Conservation (phyloP, 2,113 vertebrate species). For the Urocynchramus pylzowi region DNA sequence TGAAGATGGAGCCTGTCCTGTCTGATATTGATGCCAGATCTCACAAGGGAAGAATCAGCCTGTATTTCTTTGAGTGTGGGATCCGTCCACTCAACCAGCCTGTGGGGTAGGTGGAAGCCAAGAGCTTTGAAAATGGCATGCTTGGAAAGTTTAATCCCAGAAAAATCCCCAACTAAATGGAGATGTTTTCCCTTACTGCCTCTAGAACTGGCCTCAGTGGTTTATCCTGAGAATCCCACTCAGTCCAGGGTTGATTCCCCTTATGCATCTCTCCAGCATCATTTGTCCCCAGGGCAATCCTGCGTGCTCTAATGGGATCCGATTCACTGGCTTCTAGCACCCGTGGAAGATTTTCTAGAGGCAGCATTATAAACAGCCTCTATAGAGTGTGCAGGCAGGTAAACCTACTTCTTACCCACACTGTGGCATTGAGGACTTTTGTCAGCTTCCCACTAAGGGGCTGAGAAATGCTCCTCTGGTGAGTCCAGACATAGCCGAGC, state of each 20-base stretch:
- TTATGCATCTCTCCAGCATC: accelerated
- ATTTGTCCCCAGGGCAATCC: neutral
- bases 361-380: accelerated
- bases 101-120: neutral
- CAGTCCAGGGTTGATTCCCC: neutral
- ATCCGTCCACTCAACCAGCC: neutral
- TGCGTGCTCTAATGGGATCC: neutral
- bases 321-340: neutral
- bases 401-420: neutral
- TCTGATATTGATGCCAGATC: neutral
- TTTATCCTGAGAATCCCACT: neutral
- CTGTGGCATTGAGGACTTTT: neutral
- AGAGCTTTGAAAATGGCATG: neutral
- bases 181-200: neutral
- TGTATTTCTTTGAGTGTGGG: neutral
- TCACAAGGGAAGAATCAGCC: neutral
- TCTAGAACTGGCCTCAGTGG: neutral
- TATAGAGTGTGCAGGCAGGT: accelerated
- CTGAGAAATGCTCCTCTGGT: neutral
- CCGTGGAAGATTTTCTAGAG: neutral
- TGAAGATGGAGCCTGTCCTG: neutral
- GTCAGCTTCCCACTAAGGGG: neutral
- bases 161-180: neutral
- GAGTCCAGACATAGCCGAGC: accelerated
- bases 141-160: neutral